Evolutionary conservation across 2,888 invertebrate genomes (phyloP).

Genomic region (Xanthostigma xanthostigma): DNA sequence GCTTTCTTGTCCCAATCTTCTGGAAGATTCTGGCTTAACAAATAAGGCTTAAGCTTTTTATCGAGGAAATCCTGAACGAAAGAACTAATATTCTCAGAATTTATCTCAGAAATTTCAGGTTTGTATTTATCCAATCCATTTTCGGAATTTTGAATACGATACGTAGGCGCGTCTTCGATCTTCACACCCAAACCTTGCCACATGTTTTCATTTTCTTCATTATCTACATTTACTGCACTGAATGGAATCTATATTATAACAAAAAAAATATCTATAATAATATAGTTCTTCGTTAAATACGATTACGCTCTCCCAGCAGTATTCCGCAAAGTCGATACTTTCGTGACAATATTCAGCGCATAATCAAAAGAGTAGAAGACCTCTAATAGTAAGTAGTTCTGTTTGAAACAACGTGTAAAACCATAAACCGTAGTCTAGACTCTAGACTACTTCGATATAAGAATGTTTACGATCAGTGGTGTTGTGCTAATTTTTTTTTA

Average conservation of each 20-base stretch:
- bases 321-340: no score
- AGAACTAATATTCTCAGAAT: constrained; percentile 48
- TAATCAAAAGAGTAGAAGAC: no score
- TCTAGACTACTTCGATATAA: no score
- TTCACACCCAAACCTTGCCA: constrained; percentile 98
- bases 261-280: no score
- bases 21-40: constrained; percentile 86
- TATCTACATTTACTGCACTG: constrained; percentile 88
- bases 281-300: no score
- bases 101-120: constrained; percentile 60
- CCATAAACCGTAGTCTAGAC: no score
- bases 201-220: constrained; percentile 92
- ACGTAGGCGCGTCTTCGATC: constrained; percentile 79
- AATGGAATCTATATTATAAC: constrained; percentile 53
- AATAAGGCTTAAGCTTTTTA: constrained; percentile 87
- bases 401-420: no score
- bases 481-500: no score
- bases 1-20: constrained; percentile 93
- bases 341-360: no score
- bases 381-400: no score
- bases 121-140: constrained; percentile 98
- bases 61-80: constrained; percentile 85
- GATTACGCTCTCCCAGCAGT: no score
- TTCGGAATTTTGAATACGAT: constrained; percentile 85
- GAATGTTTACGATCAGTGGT: no score